These are phyloP conservation scores for Aplysia californica DNA, from an alignment of 1,140 invertebrate genomes.

Conservation along the genomic window DNA sequence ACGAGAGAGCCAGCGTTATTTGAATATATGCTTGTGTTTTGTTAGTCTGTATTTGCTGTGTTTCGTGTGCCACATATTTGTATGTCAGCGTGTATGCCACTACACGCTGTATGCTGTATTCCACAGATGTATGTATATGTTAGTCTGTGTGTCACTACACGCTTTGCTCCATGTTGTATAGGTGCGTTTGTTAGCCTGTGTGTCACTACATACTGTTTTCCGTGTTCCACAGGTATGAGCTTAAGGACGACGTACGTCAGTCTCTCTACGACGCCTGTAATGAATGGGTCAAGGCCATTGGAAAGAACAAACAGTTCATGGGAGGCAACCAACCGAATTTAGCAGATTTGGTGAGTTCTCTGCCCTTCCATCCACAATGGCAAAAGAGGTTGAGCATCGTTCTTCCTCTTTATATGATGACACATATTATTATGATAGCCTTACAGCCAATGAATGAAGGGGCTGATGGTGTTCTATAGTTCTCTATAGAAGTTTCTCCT, in stretches of 20 bases:
- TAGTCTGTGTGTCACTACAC: too few relatives aligned
- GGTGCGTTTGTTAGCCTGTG: too few relatives aligned
- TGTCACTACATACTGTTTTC: too few relatives aligned
- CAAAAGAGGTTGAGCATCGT: neutral
- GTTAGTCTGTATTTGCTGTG: too few relatives aligned
- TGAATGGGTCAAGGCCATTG: slow-evolving; percentile 81
- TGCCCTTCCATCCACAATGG: too few relatives aligned
- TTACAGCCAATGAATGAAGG: neutral
- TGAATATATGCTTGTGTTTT: too few relatives aligned
- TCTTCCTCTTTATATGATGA: neutral
- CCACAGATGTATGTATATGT: too few relatives aligned
- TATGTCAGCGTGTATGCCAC: too few relatives aligned
- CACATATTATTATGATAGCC: neutral
- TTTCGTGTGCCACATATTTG: too few relatives aligned
- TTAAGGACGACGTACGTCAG: slow-evolving; percentile 88
- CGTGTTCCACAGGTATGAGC: slow-evolving; percentile 80
- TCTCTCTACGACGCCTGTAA: slow-evolving; percentile 92
- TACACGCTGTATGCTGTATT: too few relatives aligned
- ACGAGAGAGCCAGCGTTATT: too few relatives aligned
- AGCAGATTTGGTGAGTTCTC: slow-evolving; percentile 82
- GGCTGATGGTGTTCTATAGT: neutral
- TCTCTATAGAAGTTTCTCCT: neutral
- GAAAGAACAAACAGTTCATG: slow-evolving; percentile 79
- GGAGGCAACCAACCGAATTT: slow-evolving; percentile 88
- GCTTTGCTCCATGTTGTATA: too few relatives aligned